phyloP scores from a whole-genome alignment of 2,797 vertebrate species.

The Corythornis leucogaster region DNA sequence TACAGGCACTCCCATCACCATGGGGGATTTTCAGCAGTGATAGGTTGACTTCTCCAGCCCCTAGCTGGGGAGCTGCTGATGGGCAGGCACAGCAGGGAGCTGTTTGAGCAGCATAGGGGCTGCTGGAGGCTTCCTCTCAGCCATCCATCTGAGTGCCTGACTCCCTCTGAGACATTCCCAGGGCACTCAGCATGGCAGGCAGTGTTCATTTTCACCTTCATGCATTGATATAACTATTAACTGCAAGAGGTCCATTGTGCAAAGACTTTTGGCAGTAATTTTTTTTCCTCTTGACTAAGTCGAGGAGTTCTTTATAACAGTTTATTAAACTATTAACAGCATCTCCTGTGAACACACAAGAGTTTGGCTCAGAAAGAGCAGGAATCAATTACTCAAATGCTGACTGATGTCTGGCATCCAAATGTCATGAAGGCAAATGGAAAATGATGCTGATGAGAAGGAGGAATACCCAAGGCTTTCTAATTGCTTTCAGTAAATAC shows the following conservation, averaged over 20 bases:
- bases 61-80: not conserved
- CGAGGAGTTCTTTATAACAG: conserved; percentile 68
- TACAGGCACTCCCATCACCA: not conserved
- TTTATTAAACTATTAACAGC: conserved; percentile 81
- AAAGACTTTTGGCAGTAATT: conserved; percentile 57
- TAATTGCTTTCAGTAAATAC: conserved; percentile 64
- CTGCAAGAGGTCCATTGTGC: conserved; percentile 19
- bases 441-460: conserved; percentile 30
- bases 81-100: not conserved
- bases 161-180: not conserved
- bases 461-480: conserved; percentile 44
- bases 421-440: conserved; percentile 37
- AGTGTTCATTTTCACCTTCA: conserved; percentile 14
- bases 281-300: conserved; percentile 70
- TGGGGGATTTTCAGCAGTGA: not conserved
- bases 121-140: not conserved
- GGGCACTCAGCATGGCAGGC: not conserved
- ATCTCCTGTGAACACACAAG: conserved; percentile 65
- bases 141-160: not conserved
- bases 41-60: not conserved
- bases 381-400: conserved; percentile 70
- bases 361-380: conserved; percentile 65
- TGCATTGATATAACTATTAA: conserved; percentile 26
- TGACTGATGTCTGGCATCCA: conserved; percentile 61
- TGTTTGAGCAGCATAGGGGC: not conserved